phyloP scores from a whole-genome alignment of 1,140 invertebrate species.

The Caenorhabditis inopinata region DNA sequence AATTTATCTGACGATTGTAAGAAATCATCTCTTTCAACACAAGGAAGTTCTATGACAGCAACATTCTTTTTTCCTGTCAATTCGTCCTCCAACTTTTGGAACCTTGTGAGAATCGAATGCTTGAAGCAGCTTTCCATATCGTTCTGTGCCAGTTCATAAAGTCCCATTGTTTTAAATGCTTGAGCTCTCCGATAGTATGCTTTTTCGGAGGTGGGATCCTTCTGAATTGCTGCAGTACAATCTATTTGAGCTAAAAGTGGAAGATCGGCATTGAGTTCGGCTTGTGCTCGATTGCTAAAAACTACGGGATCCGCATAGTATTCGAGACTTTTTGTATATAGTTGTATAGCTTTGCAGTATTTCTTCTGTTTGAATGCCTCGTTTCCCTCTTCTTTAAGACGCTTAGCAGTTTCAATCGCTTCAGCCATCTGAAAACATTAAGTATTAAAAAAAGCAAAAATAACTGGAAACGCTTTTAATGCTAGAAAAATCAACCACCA shows the following conservation, averaged over 20 bases:
- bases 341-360: constrained; percentile 30
- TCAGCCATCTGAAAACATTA: background rate
- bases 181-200: constrained; percentile 17
- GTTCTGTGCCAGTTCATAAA: background rate
- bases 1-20: background rate
- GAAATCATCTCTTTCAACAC: background rate
- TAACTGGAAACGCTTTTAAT: no score
- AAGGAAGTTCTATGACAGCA: background rate
- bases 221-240: constrained; percentile 19
- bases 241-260: constrained; percentile 17
- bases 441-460: background rate
- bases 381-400: constrained; percentile 41
- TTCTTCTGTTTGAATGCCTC: constrained; percentile 38
- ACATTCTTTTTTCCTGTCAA: constrained; percentile 31
- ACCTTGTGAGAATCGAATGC: background rate
- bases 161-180: constrained; percentile 33
- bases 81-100: background rate
- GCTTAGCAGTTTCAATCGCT: background rate
- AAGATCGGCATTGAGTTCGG: constrained; percentile 14
- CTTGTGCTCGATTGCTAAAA: constrained; percentile 41
- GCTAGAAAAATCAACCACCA: no score
- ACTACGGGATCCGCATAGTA: background rate
- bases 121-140: background rate
- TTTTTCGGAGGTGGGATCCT: background rate
- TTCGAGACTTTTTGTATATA: constrained; percentile 32